These are phyloP conservation scores for Sorex fumeus DNA, from an alignment of 2,113 vertebrate genomes.

Conservation along the genomic window DNA sequence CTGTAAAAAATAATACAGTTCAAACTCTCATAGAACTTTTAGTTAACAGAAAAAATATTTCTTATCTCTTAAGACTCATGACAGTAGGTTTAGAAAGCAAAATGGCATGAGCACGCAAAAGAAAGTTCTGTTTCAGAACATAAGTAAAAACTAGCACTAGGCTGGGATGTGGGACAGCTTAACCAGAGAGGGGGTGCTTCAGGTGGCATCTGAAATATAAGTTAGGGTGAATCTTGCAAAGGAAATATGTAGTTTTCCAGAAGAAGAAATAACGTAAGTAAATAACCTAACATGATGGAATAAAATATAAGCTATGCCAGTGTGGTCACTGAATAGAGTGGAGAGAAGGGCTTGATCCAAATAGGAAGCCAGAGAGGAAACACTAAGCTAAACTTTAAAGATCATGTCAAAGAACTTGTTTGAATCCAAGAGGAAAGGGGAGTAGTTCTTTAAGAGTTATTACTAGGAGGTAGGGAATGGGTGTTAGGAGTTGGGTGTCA, in stretches of 20 bases:
- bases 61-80: slow-evolving; percentile 18
- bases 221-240: neutral
- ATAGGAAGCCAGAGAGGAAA: neutral
- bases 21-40: slow-evolving; percentile 1
- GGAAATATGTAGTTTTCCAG: neutral
- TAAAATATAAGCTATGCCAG: neutral
- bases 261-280: neutral
- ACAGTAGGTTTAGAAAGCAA: neutral
- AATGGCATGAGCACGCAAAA: neutral
- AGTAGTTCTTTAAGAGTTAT: neutral
- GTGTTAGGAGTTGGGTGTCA: neutral
- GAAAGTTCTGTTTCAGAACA: neutral
- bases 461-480: neutral
- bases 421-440: neutral
- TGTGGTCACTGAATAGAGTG: neutral
- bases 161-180: neutral
- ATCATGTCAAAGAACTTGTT: neutral
- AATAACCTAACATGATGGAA: neutral
- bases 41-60: too few species aligned
- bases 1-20: neutral
- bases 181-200: neutral
- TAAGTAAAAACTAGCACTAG: neutral
- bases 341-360: fast-evolving
- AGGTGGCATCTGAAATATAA: neutral
- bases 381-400: too few species aligned